Evolutionary conservation across 2,113 vertebrate species (phyloP).

Genomic region (Pleuronectes platessa): DNA sequence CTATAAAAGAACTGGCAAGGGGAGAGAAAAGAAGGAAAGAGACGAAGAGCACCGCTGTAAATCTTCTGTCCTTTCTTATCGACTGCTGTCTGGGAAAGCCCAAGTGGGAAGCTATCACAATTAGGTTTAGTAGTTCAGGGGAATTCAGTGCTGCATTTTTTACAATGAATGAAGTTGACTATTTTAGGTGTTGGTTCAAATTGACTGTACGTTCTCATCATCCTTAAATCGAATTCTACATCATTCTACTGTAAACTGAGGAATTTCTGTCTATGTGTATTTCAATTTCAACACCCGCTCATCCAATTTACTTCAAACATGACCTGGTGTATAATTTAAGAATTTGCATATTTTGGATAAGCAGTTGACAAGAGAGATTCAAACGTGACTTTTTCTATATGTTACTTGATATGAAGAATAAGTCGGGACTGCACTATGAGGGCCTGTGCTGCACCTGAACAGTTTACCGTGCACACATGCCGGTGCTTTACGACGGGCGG

Average conservation of each 20-base stretch:
- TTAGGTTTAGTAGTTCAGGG: slow-evolving; percentile 26
- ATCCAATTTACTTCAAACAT: too few relatives aligned
- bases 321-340: too few relatives aligned
- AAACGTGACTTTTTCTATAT: too few relatives aligned
- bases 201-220: too few relatives aligned
- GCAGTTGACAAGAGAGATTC: too few relatives aligned
- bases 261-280: too few relatives aligned
- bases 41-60: slow-evolving; percentile 5
- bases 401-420: too few relatives aligned
- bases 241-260: not conserved
- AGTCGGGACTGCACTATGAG: not conserved
- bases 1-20: slow-evolving; percentile 23
- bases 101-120: slow-evolving; percentile 29
- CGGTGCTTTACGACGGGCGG: not conserved
- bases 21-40: slow-evolving; percentile 10
- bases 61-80: slow-evolving; percentile 34
- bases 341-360: too few relatives aligned
- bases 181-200: too few relatives aligned
- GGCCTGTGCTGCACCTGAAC: not conserved
- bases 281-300: too few relatives aligned
- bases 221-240: too few relatives aligned
- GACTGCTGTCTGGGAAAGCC: slow-evolving; percentile 29
- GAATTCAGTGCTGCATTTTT: not conserved
- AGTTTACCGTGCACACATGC: not conserved
- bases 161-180: slow-evolving; percentile 8